phyloP scores from a whole-genome alignment of 2,113 vertebrate species.

The Furnarius figulus region DNA sequence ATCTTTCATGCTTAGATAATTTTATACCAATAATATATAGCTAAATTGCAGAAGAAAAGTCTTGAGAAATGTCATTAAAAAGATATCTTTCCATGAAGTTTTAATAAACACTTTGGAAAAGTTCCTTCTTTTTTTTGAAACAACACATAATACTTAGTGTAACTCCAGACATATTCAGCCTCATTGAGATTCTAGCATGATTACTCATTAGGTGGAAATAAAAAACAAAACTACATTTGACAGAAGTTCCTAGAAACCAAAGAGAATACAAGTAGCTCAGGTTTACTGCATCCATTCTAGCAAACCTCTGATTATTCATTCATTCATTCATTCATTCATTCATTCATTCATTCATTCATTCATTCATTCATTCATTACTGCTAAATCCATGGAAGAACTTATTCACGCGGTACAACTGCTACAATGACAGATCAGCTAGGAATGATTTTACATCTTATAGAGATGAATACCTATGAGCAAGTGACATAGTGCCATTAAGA shows the following conservation, averaged over 20 bases:
- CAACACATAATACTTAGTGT: neutral
- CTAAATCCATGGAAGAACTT: slow-evolving; percentile 42
- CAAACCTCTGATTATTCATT: slow-evolving; percentile 17
- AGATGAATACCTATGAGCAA: slow-evolving; percentile 48
- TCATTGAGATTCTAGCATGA: neutral
- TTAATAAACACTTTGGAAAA: neutral
- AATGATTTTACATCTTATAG: slow-evolving; percentile 46
- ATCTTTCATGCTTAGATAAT: neutral
- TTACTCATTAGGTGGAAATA: neutral
- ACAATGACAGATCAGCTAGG: slow-evolving; percentile 54
- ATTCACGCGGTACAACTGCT: slow-evolving; percentile 22
- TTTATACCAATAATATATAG: neutral
- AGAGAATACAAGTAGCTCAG: neutral
- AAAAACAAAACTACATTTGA: neutral
- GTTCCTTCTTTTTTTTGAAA: neutral
- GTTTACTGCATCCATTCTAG: slow-evolving; percentile 9
- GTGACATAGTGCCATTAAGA: slow-evolving; percentile 66
- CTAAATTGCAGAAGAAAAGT: neutral
- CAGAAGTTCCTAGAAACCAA: neutral
- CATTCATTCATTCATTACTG: slow-evolving; percentile 47
- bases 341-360: slow-evolving; percentile 60
- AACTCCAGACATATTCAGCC: neutral
- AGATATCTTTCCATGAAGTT: neutral
- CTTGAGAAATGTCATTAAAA: neutral
- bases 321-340: slow-evolving; percentile 58